Evolutionary conservation across 2,797 vertebrate species (phyloP), one percentile per base, ranked within the genome.

Genomic region (Pangasius macronema): DNA sequence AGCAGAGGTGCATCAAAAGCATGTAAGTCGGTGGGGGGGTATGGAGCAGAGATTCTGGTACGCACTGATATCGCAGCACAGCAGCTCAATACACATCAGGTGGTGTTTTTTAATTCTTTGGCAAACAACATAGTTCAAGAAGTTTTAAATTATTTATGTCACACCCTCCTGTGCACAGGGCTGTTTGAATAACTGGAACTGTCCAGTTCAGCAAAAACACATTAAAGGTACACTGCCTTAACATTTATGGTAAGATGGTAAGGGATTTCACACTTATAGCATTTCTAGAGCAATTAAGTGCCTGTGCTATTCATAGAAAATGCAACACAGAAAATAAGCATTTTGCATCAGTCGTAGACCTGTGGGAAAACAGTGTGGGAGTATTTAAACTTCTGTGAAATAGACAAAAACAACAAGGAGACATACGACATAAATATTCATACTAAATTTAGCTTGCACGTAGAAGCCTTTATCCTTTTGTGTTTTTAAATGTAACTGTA

Each of bases 301-400:
- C 22, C 49, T 73, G 46, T 81, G 46, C 30, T 86, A 82, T 83
- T 49, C n/a, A 86, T 22, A 83, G 75, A 77, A 55, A 79, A 27
- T 39, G 20, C 77, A 59, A 7, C 13, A 10, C 20, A 39, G 53
- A 80, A 59, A 39, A 59, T 30, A 33, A 67, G 30, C 39, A 24
- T 85, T 84, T 67, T n/a, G 24, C 11, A 63, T 85, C 83, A 86
- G 89, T 87, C 85, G n/a, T n/a, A 86, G 85, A 86, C 70, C 88
- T 85, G 42, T 30, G 85, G 75, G 83, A 53, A 84, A 84, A 87
- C 76, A 72, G n/a, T 57, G 16, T 79, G 72, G 24, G 72, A n/a
- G 39, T 30, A 53, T 20, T 30, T 16, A 33, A 59, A n/a, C 33
- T 6, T 79, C 30, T 83, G 73, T 89, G 46, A 87, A 87, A 89